Evolutionary conservation across 2,797 vertebrate genomes (phyloP).

Genomic region (Karalla daura): DNA sequence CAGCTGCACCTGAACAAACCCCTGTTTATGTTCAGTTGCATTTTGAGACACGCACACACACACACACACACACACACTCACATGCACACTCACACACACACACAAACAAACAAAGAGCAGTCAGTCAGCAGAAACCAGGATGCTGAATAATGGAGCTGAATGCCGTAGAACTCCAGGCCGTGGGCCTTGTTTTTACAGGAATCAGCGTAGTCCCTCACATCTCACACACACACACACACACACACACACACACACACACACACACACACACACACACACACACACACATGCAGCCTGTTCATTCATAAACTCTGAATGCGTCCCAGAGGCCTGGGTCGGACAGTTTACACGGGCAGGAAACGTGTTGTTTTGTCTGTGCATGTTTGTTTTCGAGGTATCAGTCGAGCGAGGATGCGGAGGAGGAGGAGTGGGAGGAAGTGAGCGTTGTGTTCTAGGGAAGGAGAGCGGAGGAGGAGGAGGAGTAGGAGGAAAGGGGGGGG

Average conservation of each 20-base stretch:
- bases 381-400: conserved; percentile 38
- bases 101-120: too few relatives aligned
- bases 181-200: conserved; percentile 43
- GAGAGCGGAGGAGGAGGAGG: neutral
- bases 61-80: neutral
- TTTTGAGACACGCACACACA: neutral
- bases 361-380: conserved; percentile 32
- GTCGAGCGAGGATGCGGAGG: conserved; percentile 23
- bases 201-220: conserved; percentile 22
- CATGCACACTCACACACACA: neutral
- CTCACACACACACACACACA: too few relatives aligned
- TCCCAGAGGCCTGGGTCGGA: conserved; percentile 23
- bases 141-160: conserved; percentile 47
- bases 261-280: too few relatives aligned
- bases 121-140: conserved; percentile 49
- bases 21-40: neutral
- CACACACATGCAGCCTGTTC: conserved; percentile 19
- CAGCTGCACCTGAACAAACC: too few relatives aligned
- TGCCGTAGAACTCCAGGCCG: conserved; percentile 23
- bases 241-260: too few relatives aligned
- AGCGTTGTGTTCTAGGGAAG: conserved; percentile 13
- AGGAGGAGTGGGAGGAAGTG: conserved; percentile 41
- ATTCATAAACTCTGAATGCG: conserved; percentile 58
- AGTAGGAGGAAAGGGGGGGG: neutral
- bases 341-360: conserved; percentile 30